Percentiles rank a stretch among this genome's conserved stretches.
Evolutionary conservation across 2,797 vertebrate species (phyloP).

Genomic region (Chelidonichthys spinosus): DNA sequence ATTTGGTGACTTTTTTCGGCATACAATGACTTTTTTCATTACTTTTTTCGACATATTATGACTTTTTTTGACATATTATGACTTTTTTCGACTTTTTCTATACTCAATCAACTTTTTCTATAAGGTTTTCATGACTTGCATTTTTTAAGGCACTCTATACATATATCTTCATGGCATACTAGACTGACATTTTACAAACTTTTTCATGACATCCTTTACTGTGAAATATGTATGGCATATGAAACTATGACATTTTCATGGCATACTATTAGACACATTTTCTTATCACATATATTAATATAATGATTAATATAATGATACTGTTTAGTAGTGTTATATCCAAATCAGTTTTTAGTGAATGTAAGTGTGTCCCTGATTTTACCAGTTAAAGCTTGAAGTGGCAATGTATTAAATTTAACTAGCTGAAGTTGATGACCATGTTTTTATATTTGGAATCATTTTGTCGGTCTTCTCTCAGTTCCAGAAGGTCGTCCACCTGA

Average conservation of each 20-base stretch:
- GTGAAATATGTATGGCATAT: not conserved
- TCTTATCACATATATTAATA: not conserved
- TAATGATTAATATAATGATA: not conserved
- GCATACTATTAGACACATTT: not conserved
- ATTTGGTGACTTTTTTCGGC: too few relatives aligned
- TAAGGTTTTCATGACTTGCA: not conserved
- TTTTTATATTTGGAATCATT: not conserved
- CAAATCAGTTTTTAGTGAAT: not conserved
- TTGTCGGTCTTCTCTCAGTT: conserved; percentile 82
- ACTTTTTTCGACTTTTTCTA: too few relatives aligned
- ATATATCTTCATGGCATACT: not conserved
- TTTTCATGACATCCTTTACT: not conserved
- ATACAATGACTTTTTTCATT: too few relatives aligned
- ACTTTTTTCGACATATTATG: too few relatives aligned
- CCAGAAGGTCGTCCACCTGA: conserved; percentile 91
- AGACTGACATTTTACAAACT: too few relatives aligned
- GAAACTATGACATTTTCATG: not conserved
- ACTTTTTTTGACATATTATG: too few relatives aligned
- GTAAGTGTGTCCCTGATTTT: not conserved
- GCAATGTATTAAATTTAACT: not conserved
- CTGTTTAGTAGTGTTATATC: not conserved
- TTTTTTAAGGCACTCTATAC: not conserved
- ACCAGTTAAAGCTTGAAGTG: not conserved
- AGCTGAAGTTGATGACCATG: not conserved
- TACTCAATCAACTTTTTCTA: too few relatives aligned